Conservation (phyloP, 1,140 invertebrate genomes). For the Mercenaria mercenaria region DNA sequence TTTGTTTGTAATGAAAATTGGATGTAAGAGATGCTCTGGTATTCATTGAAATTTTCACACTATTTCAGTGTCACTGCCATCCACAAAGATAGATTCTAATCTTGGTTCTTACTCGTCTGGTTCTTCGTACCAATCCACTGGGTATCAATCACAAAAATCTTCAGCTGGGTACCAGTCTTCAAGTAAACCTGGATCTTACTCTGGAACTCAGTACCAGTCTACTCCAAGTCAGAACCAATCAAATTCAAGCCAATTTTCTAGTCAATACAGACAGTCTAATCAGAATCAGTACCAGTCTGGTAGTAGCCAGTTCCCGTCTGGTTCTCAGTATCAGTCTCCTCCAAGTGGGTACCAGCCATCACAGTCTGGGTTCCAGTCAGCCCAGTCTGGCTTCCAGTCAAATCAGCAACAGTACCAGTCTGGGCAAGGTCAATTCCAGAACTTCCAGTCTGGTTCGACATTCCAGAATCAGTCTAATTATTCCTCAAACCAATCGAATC, state of each 20-base stretch:
- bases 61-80: conserved; percentile 36
- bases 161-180: conserved; percentile 19
- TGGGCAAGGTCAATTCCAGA: conserved; percentile 62
- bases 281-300: conserved; percentile 75
- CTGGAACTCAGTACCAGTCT: conserved; percentile 73
- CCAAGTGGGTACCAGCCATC: conserved; percentile 50
- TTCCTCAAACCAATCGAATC: conserved; percentile 69
- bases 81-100: conserved; percentile 30
- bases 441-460: conserved; percentile 75
- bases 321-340: conserved; percentile 59
- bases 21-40: too few species aligned
- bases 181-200: conserved; percentile 70
- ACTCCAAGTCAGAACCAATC: conserved; percentile 69
- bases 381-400: conserved; percentile 40
- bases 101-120: conserved; percentile 35
- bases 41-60: too few species aligned
- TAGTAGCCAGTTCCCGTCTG: conserved; percentile 21
- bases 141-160: conserved; percentile 57
- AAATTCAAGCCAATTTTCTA: conserved; percentile 55
- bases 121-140: conserved; percentile 2
- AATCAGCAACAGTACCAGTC: conserved; percentile 70
- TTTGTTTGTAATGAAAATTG: too few species aligned
- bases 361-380: conserved; percentile 35
- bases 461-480: conserved; percentile 76
- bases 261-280: conserved; percentile 43